Base-by-base conservation (phyloP, 2,113 vertebrate genomes). In the Rynchops niger region DNA sequence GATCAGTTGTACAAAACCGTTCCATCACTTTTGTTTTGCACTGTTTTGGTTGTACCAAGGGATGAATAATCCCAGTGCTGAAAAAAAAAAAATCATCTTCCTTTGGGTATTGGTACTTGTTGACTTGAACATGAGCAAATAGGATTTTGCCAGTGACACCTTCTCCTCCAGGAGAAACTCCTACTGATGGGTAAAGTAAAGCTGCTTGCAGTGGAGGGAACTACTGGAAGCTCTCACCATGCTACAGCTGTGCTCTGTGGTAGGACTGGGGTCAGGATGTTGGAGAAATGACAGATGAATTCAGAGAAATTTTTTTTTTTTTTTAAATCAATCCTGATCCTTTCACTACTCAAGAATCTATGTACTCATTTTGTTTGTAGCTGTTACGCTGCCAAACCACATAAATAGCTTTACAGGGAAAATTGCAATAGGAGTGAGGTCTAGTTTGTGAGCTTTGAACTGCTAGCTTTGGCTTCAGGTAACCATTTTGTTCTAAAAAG, bases 331-430 rank as follows among this genome's bases (percentile, higher is more conserved):
- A 42, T 84, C 56, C 77, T 53, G 52, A 72, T 83, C 69, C 91
- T 94, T 94, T 82, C 11, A 12, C 80, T 94, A 9, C 87, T 82
- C 73, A 69, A 84, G 86, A 72, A 34, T 63, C 63, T 23, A 7
- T 27, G 74, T 45, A 5, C 74, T 90, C 19, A 1, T 6, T 62
- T 63, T 77, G 74, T 95, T 94, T 76, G 78, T 29, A 45, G 85
- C 45, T 9, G 23, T 36, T 45, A 21, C 7, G 36, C 26, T 96
- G 96, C 94, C 91, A 95, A 91, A 77, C 65, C 88, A 93, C 96
- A 94, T 84, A 94, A 97, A 92, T 91, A 95, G 86, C 86, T 95
- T 76, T 65, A 15, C 61, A 56, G 80, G 81, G 93, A 94, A 95
- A 69, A 76, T 10, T 10, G 59, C 66, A 36, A 26, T 14, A 59